Percentiles rank a stretch among this genome's conserved stretches.
Evolutionary conservation across 2,888 invertebrate species (phyloP).

Genomic region (Rotaria macrura): DNA sequence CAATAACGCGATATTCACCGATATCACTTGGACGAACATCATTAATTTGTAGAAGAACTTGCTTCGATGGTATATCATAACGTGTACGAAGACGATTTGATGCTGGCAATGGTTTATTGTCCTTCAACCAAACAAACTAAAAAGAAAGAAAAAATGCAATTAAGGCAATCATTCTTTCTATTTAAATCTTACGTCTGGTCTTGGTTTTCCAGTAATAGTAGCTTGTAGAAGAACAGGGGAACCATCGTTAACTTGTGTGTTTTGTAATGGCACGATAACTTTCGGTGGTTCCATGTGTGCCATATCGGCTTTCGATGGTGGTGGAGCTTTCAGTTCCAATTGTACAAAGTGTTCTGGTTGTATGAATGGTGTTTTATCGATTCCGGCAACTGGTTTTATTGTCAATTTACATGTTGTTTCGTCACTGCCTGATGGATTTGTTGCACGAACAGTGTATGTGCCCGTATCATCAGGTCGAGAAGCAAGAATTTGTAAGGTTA

Average conservation of each 20-base stretch:
- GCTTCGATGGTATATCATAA: constrained; percentile 18
- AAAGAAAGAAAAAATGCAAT: neutral
- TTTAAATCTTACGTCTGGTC: constrained; percentile 19
- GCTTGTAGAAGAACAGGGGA: constrained; percentile 78
- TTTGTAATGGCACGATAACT: constrained; percentile 69
- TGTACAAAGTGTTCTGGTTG: constrained; percentile 20
- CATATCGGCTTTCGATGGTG: neutral
- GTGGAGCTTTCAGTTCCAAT: neutral
- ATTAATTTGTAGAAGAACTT: constrained; percentile 27
- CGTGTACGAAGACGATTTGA: constrained; percentile 23
- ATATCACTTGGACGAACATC: constrained; percentile 19
- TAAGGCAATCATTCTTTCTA: too few relatives aligned
- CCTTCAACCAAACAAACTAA: constrained; percentile 25
- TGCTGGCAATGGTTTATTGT: constrained; percentile 9
- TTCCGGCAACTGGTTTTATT: neutral
- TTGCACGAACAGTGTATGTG: constrained; percentile 66
- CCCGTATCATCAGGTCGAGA: constrained; percentile 63
- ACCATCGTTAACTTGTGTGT: constrained; percentile 78
- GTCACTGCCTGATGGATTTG: constrained; percentile 57
- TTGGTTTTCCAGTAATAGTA: constrained; percentile 51
- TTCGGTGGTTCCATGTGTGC: constrained; percentile 58
- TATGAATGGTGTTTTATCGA: constrained; percentile 25
- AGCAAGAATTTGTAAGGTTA: constrained; percentile 59
- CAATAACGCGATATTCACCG: constrained; percentile 42
- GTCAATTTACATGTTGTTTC: constrained; percentile 8